Percentiles rank a stretch among this genome's conserved stretches.
Conservation (phyloP, 2,888 invertebrate genomes). For the Xestia xanthographa region DNA sequence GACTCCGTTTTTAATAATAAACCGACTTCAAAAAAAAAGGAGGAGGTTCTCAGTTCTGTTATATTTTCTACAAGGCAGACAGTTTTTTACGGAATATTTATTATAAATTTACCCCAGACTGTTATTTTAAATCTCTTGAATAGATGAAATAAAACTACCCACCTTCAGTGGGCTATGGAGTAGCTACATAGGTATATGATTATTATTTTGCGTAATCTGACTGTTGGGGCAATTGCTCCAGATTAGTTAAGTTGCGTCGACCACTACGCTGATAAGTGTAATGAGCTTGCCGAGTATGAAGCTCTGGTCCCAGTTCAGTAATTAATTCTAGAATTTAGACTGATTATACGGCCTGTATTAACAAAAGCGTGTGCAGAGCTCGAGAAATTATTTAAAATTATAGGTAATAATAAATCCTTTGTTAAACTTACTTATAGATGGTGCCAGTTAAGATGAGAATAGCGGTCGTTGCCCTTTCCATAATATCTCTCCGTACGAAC, state of each 20-base stretch:
- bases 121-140: background rate
- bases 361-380: background rate
- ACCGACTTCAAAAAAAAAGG: too few species aligned
- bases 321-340: slow-evolving; percentile 32
- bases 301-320: slow-evolving; percentile 14
- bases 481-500: too few species aligned
- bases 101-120: background rate
- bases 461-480: too few species aligned
- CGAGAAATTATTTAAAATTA: too few species aligned
- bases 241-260: slow-evolving; percentile 36
- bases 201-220: slow-evolving; percentile 39
- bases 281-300: slow-evolving; percentile 27
- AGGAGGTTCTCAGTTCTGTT: too few species aligned
- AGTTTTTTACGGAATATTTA: background rate
- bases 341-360: background rate
- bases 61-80: too few species aligned
- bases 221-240: slow-evolving; percentile 24
- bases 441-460: too few species aligned
- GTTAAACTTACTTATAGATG: background rate
- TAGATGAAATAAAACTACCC: background rate
- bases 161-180: slow-evolving; percentile 7
- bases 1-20: too few species aligned
- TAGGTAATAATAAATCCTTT: too few species aligned
- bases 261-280: slow-evolving; percentile 34
- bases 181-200: slow-evolving; percentile 23